A percentile compares a stretch with the other conserved stretches of the same genome.
Evolutionary conservation across 2,797 vertebrate species (phyloP).

Genomic region (Hirundo rustica): DNA sequence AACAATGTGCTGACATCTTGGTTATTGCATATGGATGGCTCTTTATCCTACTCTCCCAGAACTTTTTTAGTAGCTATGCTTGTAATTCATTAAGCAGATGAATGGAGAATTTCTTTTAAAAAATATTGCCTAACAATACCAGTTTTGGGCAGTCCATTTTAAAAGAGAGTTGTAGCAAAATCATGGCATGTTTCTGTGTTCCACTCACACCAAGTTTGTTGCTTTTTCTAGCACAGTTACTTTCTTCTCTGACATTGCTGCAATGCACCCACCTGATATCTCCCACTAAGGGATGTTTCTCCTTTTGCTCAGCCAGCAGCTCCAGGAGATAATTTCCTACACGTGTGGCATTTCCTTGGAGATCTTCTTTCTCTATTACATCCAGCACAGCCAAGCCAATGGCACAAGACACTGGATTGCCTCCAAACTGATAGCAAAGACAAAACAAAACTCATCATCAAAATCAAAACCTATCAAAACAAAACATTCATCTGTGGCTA

Average conservation of each 20-base stretch:
- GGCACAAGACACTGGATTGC: slow-evolving; percentile 96
- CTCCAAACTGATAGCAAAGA: slow-evolving; percentile 86
- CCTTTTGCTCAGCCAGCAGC: slow-evolving; percentile 83
- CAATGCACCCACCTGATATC: slow-evolving; percentile 84
- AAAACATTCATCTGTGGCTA: neutral
- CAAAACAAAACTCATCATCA: neutral
- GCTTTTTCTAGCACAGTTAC: neutral
- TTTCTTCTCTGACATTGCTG: neutral
- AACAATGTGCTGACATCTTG: neutral
- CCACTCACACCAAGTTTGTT: neutral
- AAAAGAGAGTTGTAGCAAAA: neutral
- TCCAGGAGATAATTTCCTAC: slow-evolving; percentile 86
- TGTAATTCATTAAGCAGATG: neutral
- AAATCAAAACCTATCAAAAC: neutral
- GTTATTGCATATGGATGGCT: neutral
- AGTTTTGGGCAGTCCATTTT: neutral
- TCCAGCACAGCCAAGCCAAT: slow-evolving; percentile 92
- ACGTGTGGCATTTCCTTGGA: slow-evolving; percentile 86
- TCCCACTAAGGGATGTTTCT: slow-evolving; percentile 89
- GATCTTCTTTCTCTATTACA: slow-evolving; percentile 89
- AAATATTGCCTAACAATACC: neutral
- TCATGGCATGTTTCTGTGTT: neutral
- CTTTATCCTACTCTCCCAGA: neutral
- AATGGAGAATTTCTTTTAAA: neutral
- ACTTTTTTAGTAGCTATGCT: neutral